phyloP scores from a whole-genome alignment of 2,888 invertebrate species.

The Lycia hirtaria region DNA sequence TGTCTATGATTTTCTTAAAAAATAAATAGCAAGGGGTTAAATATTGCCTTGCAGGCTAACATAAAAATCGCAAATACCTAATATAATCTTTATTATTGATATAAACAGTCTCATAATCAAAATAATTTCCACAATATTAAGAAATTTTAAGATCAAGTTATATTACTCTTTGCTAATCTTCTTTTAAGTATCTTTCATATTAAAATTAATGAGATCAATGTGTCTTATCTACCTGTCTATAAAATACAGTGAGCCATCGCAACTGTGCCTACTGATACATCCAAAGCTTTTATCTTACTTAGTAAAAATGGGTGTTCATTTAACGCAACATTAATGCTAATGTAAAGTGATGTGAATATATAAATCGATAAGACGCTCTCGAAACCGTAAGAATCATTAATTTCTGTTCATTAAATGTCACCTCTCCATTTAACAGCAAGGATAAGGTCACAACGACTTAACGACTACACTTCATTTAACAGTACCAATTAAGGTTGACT shows the following conservation, averaged over 20 bases:
- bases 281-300: slow-evolving; percentile 1
- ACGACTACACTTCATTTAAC: slow-evolving; percentile 63
- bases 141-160: too few species aligned
- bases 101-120: too few species aligned
- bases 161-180: too few species aligned
- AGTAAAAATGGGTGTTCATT: slow-evolving; percentile 13
- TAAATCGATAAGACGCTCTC: slow-evolving; percentile 39
- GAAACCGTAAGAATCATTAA: slow-evolving; percentile 42
- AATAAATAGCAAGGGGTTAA: too few species aligned
- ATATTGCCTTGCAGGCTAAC: too few species aligned
- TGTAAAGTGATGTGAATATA: slow-evolving; percentile 22
- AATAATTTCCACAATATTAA: too few species aligned
- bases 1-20: too few species aligned
- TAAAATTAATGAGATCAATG: too few species aligned
- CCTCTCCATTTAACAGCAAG: slow-evolving; percentile 45
- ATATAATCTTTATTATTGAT: too few species aligned
- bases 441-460: slow-evolving; percentile 65
- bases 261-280: background rate
- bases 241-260: too few species aligned
- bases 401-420: slow-evolving; percentile 44
- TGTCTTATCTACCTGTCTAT: background rate
- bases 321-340: slow-evolving; percentile 32
- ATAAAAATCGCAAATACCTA: too few species aligned
- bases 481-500: slow-evolving; percentile 74
- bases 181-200: too few species aligned